Evolutionary conservation across 2,113 vertebrate genomes (phyloP).

Genomic region (Ailurus styani): DNA sequence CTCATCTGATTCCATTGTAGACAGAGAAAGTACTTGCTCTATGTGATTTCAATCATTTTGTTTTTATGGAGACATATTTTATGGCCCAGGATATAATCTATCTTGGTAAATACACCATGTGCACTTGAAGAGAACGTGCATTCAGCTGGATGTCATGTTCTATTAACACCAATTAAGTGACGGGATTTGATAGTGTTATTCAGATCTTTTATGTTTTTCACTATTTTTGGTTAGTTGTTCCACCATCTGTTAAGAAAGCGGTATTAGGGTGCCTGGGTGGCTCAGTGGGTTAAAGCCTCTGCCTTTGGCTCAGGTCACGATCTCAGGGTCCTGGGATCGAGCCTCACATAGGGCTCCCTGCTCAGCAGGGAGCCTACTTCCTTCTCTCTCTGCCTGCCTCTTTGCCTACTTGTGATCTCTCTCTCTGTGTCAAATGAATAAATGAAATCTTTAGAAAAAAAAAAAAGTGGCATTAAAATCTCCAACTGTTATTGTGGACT

Average conservation of each 20-base stretch:
- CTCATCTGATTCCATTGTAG: neutral
- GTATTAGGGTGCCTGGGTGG: too few relatives aligned
- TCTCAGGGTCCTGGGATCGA: too few relatives aligned
- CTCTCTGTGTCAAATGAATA: too few relatives aligned
- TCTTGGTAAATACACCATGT: neutral
- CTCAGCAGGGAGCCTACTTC: too few relatives aligned
- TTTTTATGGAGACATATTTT: neutral
- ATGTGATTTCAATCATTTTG: neutral
- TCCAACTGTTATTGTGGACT: neutral
- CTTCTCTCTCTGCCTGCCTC: too few relatives aligned
- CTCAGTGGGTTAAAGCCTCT: too few relatives aligned
- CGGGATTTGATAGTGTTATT: neutral
- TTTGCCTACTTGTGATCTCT: too few relatives aligned
- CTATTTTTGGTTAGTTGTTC: neutral
- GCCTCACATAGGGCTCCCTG: too few relatives aligned
- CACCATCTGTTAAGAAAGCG: neutral
- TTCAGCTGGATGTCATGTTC: neutral
- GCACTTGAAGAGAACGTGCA: neutral
- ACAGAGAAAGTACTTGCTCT: neutral
- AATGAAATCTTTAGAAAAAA: too few relatives aligned
- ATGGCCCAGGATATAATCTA: neutral
- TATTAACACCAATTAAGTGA: neutral
- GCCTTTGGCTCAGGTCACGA: too few relatives aligned
- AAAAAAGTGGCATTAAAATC: neutral
- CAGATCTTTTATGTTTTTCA: neutral